Percentiles rank a stretch among this genome's conserved stretches.
These are phyloP conservation scores for Sipha maydis DNA, from an alignment of 2,888 invertebrate species.

Conservation along the genomic window DNA sequence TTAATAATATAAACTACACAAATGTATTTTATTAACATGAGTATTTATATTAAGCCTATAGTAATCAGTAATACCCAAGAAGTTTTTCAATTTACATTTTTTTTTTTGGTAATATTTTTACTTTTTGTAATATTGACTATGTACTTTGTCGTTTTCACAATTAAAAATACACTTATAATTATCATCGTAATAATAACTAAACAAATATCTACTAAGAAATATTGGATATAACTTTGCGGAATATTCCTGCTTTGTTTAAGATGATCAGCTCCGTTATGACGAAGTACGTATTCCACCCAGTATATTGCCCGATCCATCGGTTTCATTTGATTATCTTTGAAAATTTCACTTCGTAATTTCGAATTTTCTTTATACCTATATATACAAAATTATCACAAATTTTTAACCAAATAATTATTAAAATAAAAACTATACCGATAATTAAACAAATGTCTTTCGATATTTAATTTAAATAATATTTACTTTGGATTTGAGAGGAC, in stretches of 20 bases:
- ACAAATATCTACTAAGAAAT: constrained; percentile 54
- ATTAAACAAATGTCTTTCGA: no score
- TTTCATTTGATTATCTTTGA: constrained; percentile 41
- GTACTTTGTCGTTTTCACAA: background rate
- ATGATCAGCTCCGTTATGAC: constrained; percentile 47
- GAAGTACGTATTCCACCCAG: constrained; percentile 62
- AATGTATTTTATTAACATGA: no score
- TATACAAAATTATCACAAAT: background rate
- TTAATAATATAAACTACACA: no score
- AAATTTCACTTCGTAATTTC: constrained; percentile 41
- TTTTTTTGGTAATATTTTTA: no score
- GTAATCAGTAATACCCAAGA: no score
- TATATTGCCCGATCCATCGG: constrained; percentile 54
- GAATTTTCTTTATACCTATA: constrained; percentile 57
- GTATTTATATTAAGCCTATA: no score
- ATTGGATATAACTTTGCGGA: constrained; percentile 22
- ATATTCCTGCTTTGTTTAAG: constrained; percentile 25
- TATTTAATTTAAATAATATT: no score
- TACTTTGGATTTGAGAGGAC: constrained; percentile 60
- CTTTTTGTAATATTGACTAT: background rate
- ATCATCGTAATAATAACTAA: background rate
- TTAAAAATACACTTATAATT: background rate
- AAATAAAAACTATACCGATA: no score
- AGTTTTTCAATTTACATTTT: no score
- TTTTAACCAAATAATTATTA: no score